Percentiles rank a stretch among this genome's conserved stretches.
phyloP scores from a whole-genome alignment of 1,140 invertebrate species.

The Pygmarrhopalites habei region DNA sequence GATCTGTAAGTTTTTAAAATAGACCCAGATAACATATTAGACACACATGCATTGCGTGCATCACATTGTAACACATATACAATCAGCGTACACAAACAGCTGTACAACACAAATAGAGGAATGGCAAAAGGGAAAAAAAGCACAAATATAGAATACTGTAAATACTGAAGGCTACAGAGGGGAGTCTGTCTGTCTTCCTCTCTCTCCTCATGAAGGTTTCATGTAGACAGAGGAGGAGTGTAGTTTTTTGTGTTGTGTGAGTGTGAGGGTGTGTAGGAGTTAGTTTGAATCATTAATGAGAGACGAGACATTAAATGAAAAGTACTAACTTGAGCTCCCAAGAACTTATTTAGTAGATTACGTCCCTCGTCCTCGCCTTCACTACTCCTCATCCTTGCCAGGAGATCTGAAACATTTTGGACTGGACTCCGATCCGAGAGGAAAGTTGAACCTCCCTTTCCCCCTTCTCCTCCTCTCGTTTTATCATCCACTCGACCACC shows the following conservation, averaged over 20 bases:
- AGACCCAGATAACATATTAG: not conserved
- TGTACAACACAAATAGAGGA: no score
- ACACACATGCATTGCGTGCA: not conserved
- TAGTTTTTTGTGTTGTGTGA: no score
- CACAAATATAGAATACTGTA: no score
- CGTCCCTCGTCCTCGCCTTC: conserved; percentile 25
- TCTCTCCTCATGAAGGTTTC: no score
- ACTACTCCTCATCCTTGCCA: conserved; percentile 65
- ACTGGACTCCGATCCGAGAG: conserved; percentile 54
- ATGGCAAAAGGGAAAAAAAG: no score
- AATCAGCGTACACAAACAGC: no score
- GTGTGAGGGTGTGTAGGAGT: no score
- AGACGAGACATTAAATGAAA: conserved; percentile 42
- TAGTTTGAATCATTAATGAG: conserved; percentile 4
- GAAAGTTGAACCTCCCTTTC: conserved; percentile 11
- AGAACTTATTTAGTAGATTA: conserved; percentile 67
- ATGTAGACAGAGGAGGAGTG: no score
- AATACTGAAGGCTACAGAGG: no score
- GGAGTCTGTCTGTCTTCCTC: no score
- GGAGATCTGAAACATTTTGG: conserved; percentile 61
- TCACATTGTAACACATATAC: no score
- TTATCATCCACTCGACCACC: not conserved
- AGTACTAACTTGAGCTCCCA: conserved; percentile 58
- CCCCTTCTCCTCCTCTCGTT: not conserved
- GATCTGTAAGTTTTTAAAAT: not conserved